Percentiles rank a stretch among this genome's conserved stretches.
These are phyloP conservation scores for Astreopora myriophthalma DNA, from an alignment of 64 coral and sea anemone genomes.

Conservation along the genomic window DNA sequence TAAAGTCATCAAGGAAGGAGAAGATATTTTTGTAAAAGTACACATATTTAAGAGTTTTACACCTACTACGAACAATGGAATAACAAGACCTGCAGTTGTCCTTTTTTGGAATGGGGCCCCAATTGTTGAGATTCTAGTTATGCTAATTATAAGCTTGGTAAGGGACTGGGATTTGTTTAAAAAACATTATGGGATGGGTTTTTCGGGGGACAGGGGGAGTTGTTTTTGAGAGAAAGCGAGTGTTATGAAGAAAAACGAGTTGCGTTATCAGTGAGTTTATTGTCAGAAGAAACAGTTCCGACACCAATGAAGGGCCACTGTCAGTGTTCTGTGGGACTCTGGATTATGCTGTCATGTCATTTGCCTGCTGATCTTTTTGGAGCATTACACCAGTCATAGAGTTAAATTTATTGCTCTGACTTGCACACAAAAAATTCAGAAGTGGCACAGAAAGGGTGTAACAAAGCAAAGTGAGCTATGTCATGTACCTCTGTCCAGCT, in stretches of 20 bases:
- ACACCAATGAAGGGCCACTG: constrained; percentile 36
- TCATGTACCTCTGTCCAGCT: neutral
- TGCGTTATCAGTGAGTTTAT: too few species aligned
- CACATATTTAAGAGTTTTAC: constrained; percentile 45
- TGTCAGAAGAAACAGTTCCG: too few species aligned
- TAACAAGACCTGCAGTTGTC: constrained; percentile 63
- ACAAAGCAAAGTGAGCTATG: neutral
- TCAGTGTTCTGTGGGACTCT: constrained; percentile 20
- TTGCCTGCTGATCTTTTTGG: constrained; percentile 6
- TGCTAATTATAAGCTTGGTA: too few species aligned
- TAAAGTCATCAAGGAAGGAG: constrained; percentile 53
- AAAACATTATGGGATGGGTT: too few species aligned
- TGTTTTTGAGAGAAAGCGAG: too few species aligned
- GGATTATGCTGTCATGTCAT: constrained; percentile 41
- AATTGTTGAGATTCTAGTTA: too few species aligned
- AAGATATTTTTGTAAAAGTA: constrained; percentile 52
- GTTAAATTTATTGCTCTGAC: constrained; percentile 20
- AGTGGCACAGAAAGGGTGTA: neutral
- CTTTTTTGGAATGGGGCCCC: constrained; percentile 14
- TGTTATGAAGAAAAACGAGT: too few species aligned
- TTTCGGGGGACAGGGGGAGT: too few species aligned
- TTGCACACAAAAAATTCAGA: neutral
- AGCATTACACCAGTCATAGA: constrained; percentile 7
- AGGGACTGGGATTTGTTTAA: too few species aligned
- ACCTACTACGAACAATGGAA: constrained; percentile 21